These are phyloP conservation scores for Elymnias hypermnestra DNA, from an alignment of 1,140 invertebrate genomes.

Conservation along the genomic window DNA sequence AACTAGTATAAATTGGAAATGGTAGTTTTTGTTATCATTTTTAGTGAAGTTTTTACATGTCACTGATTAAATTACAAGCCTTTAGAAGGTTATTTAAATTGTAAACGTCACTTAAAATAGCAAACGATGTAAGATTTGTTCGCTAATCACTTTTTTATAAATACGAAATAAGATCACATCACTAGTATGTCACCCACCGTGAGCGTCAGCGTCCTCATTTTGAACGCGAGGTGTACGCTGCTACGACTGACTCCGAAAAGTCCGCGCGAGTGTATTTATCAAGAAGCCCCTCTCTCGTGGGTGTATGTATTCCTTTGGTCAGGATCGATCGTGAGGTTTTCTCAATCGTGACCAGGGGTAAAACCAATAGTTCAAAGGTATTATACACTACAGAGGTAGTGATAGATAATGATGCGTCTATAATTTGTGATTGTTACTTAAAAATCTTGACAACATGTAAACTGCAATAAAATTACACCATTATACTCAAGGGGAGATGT, in stretches of 20 bases:
- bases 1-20: too few species aligned
- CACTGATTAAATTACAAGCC: too few species aligned
- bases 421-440: background rate
- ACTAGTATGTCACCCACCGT: conserved; percentile 42
- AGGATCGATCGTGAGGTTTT: conserved; percentile 30
- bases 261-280: conserved; percentile 38
- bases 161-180: conserved; percentile 27
- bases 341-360: conserved; percentile 31
- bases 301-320: conserved; percentile 25
- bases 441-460: background rate
- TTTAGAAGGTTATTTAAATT: too few species aligned
- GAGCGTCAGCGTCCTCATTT: conserved; percentile 52
- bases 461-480: too few species aligned
- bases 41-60: too few species aligned
- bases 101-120: too few species aligned
- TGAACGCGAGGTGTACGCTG: conserved; percentile 37
- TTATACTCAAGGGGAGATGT: too few species aligned
- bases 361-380: conserved; percentile 29
- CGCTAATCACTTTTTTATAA: conserved; percentile 4
- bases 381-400: conserved; percentile 1
- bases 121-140: too few species aligned
- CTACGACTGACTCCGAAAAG: conserved; percentile 31
- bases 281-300: conserved; percentile 42
- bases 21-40: too few species aligned
- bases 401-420: background rate